Evolutionary conservation across 2,797 vertebrate species (phyloP), one percentile per base, ranked within the genome.

Genomic region (Sebastolobus alascanus): DNA sequence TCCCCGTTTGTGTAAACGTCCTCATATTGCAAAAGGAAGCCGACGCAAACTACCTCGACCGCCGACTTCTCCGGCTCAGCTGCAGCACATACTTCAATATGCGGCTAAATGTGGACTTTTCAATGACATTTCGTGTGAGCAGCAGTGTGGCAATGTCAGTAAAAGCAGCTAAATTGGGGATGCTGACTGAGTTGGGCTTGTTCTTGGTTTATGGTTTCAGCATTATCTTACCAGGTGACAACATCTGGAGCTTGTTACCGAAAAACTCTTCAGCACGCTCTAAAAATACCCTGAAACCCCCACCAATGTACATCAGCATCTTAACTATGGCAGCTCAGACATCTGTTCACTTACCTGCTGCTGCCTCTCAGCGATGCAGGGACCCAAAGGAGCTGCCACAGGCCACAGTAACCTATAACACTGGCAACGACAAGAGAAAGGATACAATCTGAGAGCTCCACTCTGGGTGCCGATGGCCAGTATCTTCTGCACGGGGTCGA

Each of bases 401-500:
- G 68, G 76, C 70, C 69, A 60, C 38, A 38, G 50, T 31, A 35
- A 61, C 68, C 43, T 46, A 29, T 10, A 75, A 69, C 25, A 77
- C 1, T 33, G 27, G 70, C 81, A 75, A 73, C 2, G 46, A 63
- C 22, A 22, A 86, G 77, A 60, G 52, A 97, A 94, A 99, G 98
- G 98, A 99, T 99, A 99, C 98, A 99, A 95, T 94, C 98, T 96
- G 85, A 99, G 95, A 87, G 97, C 97, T 92, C 98, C 98, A 69
- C 95, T 97, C 93, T 99, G 98, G 87, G 97, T 99, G 85, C 98
- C 98, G 2, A 99, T 91, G 84, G 97, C 98, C 93, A 99, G 93
- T 87, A 99, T 99, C 96, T 99, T 99, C 97, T 99, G 98, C 81
- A 99, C 98, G 0, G 98, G 98, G 97, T 99, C 98, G 80, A 99